Evolutionary conservation across 2,797 vertebrate species (phyloP).

Genomic region (Spinibarbus caldwelli): DNA sequence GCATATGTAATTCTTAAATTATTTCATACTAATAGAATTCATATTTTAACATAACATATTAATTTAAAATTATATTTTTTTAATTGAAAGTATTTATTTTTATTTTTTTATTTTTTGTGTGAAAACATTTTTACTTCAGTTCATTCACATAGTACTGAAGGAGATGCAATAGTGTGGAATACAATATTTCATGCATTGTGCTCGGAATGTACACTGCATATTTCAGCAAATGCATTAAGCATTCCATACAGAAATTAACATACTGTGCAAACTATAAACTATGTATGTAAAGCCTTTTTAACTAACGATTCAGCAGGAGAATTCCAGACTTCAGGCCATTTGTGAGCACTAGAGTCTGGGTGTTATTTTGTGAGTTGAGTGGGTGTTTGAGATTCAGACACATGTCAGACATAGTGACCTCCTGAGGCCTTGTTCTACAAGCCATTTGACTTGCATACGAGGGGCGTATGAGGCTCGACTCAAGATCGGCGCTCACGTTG

Average conservation of each 20-base stretch:
- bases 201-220: background rate
- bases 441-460: constrained; percentile 74
- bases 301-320: background rate
- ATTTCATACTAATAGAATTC: background rate
- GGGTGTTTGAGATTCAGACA: constrained; percentile 46
- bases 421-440: constrained; percentile 67
- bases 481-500: constrained; percentile 49
- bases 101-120: background rate
- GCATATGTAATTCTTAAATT: background rate
- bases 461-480: constrained; percentile 55
- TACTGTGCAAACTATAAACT: background rate
- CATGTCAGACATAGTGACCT: constrained; percentile 57
- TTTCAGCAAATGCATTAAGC: background rate
- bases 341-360: constrained; percentile 14
- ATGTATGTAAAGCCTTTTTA: background rate
- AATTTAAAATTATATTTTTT: background rate
- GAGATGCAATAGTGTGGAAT: background rate
- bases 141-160: background rate
- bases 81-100: too few relatives aligned
- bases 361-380: constrained; percentile 28
- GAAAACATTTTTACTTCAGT: background rate
- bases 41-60: background rate
- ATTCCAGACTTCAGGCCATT: constrained; percentile 15
- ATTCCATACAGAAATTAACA: background rate
- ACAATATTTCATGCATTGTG: background rate